Evolutionary conservation across 2,113 vertebrate genomes (phyloP), one percentile per base, ranked within the genome.

Genomic region (Cephalophus harveyi): DNA sequence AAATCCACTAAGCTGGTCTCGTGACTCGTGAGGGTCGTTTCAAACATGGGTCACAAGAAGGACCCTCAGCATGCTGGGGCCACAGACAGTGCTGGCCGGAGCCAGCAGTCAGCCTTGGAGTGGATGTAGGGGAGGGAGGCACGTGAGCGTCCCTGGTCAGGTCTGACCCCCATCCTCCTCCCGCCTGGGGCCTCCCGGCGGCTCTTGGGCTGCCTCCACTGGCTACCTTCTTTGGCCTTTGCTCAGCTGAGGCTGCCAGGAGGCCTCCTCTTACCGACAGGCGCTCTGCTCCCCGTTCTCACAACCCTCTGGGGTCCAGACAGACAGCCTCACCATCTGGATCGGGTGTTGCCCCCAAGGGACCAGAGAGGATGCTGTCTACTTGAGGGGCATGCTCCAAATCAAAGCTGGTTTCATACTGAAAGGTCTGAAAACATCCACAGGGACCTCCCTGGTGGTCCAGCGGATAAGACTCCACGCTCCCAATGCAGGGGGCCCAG

Each of bases 381-480:
- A 27, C 76, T 40, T 10, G 11, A 64, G 7, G 7, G 3, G 50
- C 7, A 48, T 16, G 7, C 11, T 48, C 5, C 27, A 10, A 10
- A 54, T 62, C 43, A 13, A 86, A 85, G 59, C n/a, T 43, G 57
- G 12, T 14, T 78, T 71, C 43, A 52, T 1, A 48, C 1, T 11
- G 50, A 89, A 76, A 48, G 43, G 7, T 25, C 43, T 79, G 25
- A 60, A 87, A 67, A 79, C 50, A 81, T 6, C 71, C 71, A 74
- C 5, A 74, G 36, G 36, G 71, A 74, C 71, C 71, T 71, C 36
- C 36, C 21, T 43, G 36, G 21, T 43, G 36, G 36, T 43, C 71
- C 36, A 74, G 36, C 0, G 1, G 36, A 23, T 74, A 74, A 74
- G 21, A 43, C 21, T 74, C 21, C 23, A 43, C 0, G 0, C 11